Conservation (phyloP, 2,888 invertebrate species). For the Diarsia rubi region DNA sequence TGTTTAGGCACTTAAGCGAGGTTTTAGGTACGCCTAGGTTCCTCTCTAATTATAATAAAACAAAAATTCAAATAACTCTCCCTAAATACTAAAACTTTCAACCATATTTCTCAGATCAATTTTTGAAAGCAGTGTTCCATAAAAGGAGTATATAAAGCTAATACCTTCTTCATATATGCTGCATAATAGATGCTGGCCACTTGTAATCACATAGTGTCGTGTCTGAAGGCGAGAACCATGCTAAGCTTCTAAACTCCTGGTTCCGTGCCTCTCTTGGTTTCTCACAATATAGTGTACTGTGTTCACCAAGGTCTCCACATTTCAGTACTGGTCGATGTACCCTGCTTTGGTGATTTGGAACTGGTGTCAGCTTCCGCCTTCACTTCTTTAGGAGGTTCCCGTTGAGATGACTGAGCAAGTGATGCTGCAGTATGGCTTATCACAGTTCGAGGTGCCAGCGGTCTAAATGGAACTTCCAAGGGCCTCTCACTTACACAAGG, state of each 20-base stretch:
- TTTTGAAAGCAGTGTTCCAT: slow-evolving; percentile 49
- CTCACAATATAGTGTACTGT: neutral
- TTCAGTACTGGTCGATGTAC: slow-evolving; percentile 79
- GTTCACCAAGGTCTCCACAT: slow-evolving; percentile 88
- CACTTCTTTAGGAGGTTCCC: slow-evolving; percentile 59
- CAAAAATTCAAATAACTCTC: slow-evolving; percentile 43
- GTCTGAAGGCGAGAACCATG: neutral
- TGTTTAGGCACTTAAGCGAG: slow-evolving; percentile 62
- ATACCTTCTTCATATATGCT: slow-evolving; percentile 23
- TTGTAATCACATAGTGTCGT: neutral
- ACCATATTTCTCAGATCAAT: slow-evolving; percentile 50
- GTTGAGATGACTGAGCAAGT: slow-evolving; percentile 79
- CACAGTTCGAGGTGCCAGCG: slow-evolving; percentile 76
- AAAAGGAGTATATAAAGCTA: slow-evolving; percentile 19
- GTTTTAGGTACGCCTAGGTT: slow-evolving; percentile 57
- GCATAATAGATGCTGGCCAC: slow-evolving; percentile 4
- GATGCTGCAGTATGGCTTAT: slow-evolving; percentile 88
- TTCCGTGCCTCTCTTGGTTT: neutral
- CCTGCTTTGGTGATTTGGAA: slow-evolving; percentile 82
- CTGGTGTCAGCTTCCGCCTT: slow-evolving; percentile 78
- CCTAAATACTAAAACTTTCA: slow-evolving; percentile 27
- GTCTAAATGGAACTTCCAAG: slow-evolving; percentile 37
- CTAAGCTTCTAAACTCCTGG: neutral
- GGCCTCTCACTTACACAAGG: slow-evolving; percentile 75
- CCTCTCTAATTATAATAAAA: slow-evolving; percentile 46